These are phyloP conservation scores for Ivindomyrus marchei DNA, from an alignment of 2,113 vertebrate genomes.

Conservation along the genomic window DNA sequence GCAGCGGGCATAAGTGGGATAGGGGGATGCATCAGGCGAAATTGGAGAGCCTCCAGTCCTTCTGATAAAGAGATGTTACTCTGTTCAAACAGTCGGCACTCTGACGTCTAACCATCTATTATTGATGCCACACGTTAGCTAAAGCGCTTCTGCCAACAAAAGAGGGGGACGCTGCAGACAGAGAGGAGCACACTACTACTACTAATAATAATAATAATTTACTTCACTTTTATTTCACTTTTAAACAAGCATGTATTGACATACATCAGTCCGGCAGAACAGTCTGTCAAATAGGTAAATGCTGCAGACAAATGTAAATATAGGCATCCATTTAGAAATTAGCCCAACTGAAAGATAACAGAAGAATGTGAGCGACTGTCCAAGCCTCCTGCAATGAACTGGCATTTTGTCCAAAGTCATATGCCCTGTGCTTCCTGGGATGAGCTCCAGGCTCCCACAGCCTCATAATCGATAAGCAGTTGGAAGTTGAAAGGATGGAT, in stretches of 20 bases:
- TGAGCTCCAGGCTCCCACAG: not conserved
- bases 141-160: not conserved
- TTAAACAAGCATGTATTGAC: not conserved
- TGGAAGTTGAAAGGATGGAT: not conserved
- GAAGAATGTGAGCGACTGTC: not conserved
- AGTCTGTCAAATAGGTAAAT: not conserved
- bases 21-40: not conserved
- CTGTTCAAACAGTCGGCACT: not conserved
- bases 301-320: not conserved
- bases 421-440: not conserved
- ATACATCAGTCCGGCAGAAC: not conserved
- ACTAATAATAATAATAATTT: too few relatives aligned
- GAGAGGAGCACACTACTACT: not conserved
- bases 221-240: not conserved
- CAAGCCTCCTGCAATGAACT: not conserved
- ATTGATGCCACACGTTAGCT: not conserved
- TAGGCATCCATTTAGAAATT: not conserved
- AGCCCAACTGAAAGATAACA: not conserved
- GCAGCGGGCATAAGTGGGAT: not conserved
- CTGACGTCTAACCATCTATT: conserved; percentile 5
- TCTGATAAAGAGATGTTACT: not conserved
- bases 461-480: not conserved
- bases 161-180: not conserved
- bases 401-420: not conserved
- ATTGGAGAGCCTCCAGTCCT: not conserved